These are phyloP conservation scores for Cricetomys ansorgei DNA, from an alignment of 2,113 vertebrate genomes.

Conservation along the genomic window DNA sequence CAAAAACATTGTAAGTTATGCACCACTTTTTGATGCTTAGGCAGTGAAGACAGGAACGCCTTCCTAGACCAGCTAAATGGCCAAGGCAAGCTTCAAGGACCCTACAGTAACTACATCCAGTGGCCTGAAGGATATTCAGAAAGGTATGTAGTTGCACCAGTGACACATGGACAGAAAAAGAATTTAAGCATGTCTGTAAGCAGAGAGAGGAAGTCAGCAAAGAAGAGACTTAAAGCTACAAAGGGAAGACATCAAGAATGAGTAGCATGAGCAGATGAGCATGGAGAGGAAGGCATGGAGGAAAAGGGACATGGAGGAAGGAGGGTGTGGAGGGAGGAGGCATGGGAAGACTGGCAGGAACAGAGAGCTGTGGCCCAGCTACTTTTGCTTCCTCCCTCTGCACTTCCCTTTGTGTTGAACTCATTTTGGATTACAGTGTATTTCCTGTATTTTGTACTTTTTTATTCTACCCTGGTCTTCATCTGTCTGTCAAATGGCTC, in stretches of 20 bases:
- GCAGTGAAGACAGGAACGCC: rapidly evolving
- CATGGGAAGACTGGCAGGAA: neutral
- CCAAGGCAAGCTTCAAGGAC: neutral
- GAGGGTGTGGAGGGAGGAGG: neutral
- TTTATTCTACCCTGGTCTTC: neutral
- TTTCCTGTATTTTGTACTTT: neutral
- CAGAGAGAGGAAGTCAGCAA: neutral
- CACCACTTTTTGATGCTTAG: neutral
- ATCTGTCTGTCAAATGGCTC: neutral
- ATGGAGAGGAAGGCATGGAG: no score
- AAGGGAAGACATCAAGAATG: neutral
- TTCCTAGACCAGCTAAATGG: neutral
- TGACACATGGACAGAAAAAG: neutral
- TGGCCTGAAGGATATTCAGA: neutral
- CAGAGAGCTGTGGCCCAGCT: neutral
- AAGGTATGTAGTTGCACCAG: neutral
- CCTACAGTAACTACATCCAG: no score
- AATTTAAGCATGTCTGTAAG: neutral
- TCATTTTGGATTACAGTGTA: neutral
- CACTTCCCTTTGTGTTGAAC: no score
- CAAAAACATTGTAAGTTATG: rapidly evolving
- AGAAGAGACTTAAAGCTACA: neutral
- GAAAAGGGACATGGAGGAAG: neutral
- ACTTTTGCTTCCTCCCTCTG: neutral
- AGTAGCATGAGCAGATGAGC: neutral